Conservation (phyloP, 1,140 invertebrate species). For the Macrocentrus cingulum region DNA sequence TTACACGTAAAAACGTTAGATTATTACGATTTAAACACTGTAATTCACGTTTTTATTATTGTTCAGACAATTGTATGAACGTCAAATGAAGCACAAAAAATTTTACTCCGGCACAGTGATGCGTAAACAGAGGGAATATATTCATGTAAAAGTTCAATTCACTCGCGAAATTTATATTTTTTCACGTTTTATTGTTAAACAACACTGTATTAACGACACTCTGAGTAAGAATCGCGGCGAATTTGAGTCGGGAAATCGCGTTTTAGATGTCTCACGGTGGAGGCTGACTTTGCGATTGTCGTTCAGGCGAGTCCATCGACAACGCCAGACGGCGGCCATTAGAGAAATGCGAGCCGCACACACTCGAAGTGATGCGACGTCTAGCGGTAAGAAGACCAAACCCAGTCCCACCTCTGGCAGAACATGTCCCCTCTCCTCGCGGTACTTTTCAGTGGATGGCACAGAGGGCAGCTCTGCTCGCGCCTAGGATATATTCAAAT, state of each 20-base stretch:
- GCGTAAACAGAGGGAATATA: constrained; percentile 26
- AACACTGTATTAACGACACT: constrained; percentile 7
- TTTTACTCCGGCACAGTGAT: no score
- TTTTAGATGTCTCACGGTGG: background rate
- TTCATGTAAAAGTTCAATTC: background rate
- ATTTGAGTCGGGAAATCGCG: background rate
- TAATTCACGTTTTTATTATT: background rate
- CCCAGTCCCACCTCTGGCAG: background rate
- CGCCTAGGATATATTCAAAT: no score
- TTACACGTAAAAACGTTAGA: background rate
- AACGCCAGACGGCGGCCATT: constrained; percentile 54
- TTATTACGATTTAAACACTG: background rate
- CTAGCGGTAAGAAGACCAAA: constrained; percentile 25
- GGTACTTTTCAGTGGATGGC: no score
- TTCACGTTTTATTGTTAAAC: background rate
- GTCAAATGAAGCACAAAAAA: no score
- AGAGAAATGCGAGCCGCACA: constrained; percentile 15
- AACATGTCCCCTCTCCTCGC: background rate
- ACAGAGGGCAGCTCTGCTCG: no score
- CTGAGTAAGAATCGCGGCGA: background rate
- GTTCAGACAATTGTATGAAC: background rate
- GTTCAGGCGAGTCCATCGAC: constrained; percentile 35
- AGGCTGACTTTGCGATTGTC: constrained; percentile 23
- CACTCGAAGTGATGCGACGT: background rate
- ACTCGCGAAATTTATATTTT: background rate